These are phyloP conservation scores for Trachymyrmex cornetzi DNA, from an alignment of 1,140 invertebrate genomes.

Conservation along the genomic window DNA sequence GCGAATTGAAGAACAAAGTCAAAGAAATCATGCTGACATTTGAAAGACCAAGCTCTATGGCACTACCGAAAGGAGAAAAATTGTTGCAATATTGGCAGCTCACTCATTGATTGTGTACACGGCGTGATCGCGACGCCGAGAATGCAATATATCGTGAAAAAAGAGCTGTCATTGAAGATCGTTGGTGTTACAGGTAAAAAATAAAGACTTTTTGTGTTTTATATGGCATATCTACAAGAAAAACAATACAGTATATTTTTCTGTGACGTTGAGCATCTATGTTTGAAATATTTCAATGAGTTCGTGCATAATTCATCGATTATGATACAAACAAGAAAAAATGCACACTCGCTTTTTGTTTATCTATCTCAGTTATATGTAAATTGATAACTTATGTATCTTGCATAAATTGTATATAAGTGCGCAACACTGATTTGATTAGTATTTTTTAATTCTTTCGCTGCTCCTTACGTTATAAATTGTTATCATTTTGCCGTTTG, in stretches of 20 bases:
- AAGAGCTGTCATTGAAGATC: background rate
- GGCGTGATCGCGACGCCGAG: constrained; percentile 1
- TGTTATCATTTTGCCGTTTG: background rate
- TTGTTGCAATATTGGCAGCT: constrained; percentile 87
- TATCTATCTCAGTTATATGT: constrained; percentile 5
- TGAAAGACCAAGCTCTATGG: constrained; percentile 87
- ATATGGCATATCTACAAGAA: constrained; percentile 24
- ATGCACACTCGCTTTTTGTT: background rate
- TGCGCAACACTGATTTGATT: background rate
- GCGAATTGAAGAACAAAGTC: constrained; percentile 88
- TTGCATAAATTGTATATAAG: background rate
- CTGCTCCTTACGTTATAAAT: constrained; percentile 11
- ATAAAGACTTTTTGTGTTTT: constrained; percentile 37
- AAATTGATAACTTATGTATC: background rate
- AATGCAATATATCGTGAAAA: constrained; percentile 42
- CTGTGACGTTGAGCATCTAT: background rate
- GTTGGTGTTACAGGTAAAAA: background rate
- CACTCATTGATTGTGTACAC: constrained; percentile 69
- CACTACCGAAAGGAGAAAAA: constrained; percentile 86
- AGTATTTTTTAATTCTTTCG: constrained; percentile 29
- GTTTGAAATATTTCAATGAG: constrained; percentile 8
- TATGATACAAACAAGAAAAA: background rate
- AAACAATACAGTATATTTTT: constrained; percentile 15
- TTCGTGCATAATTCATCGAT: constrained; percentile 5
- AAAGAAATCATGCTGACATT: constrained; percentile 89